Base-by-base conservation (phyloP, 2,888 invertebrate genomes). In the Cheilosia grossa region DNA sequence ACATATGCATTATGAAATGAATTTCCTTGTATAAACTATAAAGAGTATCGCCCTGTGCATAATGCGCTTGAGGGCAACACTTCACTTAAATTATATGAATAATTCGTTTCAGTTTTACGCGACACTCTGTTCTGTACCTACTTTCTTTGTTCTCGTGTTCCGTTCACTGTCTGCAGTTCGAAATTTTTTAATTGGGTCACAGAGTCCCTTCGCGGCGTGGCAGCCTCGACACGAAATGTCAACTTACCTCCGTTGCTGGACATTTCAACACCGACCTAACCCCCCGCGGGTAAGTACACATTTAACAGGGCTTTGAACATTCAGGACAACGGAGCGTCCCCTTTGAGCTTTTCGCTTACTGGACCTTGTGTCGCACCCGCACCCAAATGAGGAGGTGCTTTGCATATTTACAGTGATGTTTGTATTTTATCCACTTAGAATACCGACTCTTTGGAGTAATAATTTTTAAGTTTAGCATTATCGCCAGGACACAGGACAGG, bases 21-120 rank as follows among this genome's bases (percentile, higher is more conserved):
- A 73, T 44, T 53, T 63, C 27, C 33, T 47, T n/a, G n/a, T n/a
- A n/a, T n/a, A n/a, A n/a, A n/a, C n/a, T n/a, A n/a, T n/a, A n/a
- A n/a, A n/a, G n/a, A n/a, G n/a, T n/a, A n/a, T n/a, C n/a, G 17
- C 56, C 10, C 24, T 24, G 47, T 49, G 61, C 61, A 53, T 33
- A 21, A 17, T 21, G 70, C 40, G 61, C 53, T 53, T 54, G 9
- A 63, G 51, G 51, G 21, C 53, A 73, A 73, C 47, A 64, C 17
- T 47, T 54, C 27, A 17, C 63, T 64, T 44, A 53, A 63, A 64
- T 73, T 64, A 56, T 56, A 63, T 64, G 54, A 63, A 73, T 64
- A n/a, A 54, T 53, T 61, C 27, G 19, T 19, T n/a, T 24, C 58
- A 42, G 27, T 21, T 42, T 47, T 54, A 9, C 37, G 33, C 19